Evolutionary conservation across 1,140 invertebrate species (phyloP), one percentile per base, ranked within the genome.

Genomic region (Scylla paramamosain): DNA sequence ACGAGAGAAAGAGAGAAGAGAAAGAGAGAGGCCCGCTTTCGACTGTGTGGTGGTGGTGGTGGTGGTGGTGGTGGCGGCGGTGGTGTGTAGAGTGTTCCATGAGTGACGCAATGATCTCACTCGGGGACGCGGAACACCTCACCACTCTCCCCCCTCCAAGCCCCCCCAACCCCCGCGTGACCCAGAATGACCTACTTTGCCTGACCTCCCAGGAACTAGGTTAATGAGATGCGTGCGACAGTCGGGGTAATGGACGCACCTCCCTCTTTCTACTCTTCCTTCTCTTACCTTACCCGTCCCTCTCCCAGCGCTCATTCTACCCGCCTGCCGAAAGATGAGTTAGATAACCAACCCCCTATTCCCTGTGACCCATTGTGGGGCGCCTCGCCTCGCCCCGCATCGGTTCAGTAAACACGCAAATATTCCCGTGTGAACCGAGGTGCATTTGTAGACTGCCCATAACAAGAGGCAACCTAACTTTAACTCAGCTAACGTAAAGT

Each of bases 181-280:
- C 91, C 91, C n/a, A n/a, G 77, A 29, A 46, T 86, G 82, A 45
- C 92, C 82, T 20, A 93, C 31, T 84, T 93, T 25, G 25, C 28
- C 82, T 39, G 45, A 20, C 82, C 28, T 84, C 46, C 83, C 29
- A 12, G 8, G 28, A 84, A 86, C 92, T 93, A 82, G 92, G 92
- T 6, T 93, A 93, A 93, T 93, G 92, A 84, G 77, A 92, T 92
- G 88, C 31, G 20, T 10, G 88, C 31, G 88, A 89, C 88, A 89
- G n/a, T 28, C 20, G 10, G 31, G 45, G 88, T 89, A 89, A 89
- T 89, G 39, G 12, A 48, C 7, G 39, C 28, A 39, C 20, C 86
- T 45, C 25, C 86, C 86, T 90, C 39, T n/a, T 77, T 77, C 46
- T 91, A 4, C 16, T 28, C 87, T 87, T 87, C 86, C 12, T 25